Evolutionary conservation across 1,140 invertebrate genomes (phyloP), one percentile per base, ranked within the genome.

Genomic region (Uloborus diversus): DNA sequence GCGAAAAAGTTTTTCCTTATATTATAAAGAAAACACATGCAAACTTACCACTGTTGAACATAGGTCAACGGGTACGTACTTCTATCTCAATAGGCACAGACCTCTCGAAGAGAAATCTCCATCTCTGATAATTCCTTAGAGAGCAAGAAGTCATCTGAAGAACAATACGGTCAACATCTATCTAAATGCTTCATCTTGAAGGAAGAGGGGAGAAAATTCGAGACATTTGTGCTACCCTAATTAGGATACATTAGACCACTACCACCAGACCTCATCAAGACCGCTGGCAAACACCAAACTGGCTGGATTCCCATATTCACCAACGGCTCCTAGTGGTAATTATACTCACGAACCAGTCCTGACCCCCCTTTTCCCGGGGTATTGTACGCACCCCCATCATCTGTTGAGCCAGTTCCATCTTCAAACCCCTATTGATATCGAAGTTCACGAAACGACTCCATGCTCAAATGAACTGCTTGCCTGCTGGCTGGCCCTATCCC

Each of bases 221-320:
- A n/a, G 28, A 59, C 27, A 73, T 37, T 35, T 35, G 7, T 37
- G 25, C 23, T 20, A 27, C 33, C 33, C 28, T 61, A 73, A 61
- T 73, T 61, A 73, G 25, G 69, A 4, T 13, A 32, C n/a, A n/a
- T 14, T n/a, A n/a, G 32, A 61, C 49, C 23, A 61, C 56, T 17
- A 28, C 25, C 25, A 73, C 61, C 69, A 61, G 61, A 61, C 56
- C 69, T 71, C 53, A 71, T 71, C 53, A 71, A 56, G 14, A 33
- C 17, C 5, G 33, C 35, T 27, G 25, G 33, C 35, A 17, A n/a
- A n/a, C n/a, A 47, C 23, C 17, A 37, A 42, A 69, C 27, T 69
- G 47, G 30, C 17, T 42, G 37, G 9, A 42, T 17, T 42, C 37
- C 17, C 17, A 17, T 17, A 42, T 17, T 42, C 37, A 17, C 37